Conservation (phyloP, 1,140 invertebrate species). For the Drosophila serrata region DNA sequence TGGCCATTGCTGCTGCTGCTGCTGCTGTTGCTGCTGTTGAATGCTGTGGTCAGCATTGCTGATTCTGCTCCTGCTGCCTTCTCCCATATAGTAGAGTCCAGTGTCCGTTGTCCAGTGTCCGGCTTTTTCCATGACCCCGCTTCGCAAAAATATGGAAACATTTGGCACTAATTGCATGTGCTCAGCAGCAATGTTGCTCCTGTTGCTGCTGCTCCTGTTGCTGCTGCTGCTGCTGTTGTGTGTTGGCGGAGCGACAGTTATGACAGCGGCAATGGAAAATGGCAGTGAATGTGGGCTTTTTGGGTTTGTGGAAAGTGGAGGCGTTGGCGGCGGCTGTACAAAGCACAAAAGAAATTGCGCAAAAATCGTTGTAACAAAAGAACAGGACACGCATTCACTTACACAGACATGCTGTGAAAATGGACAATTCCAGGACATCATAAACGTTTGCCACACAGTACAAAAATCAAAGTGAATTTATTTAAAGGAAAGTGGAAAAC, state of each 20-base stretch:
- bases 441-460: slow-evolving; percentile 61
- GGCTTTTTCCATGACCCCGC: slow-evolving; percentile 8
- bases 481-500: slow-evolving; percentile 5
- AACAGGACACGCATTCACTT: slow-evolving; percentile 57
- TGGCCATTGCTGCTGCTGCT: slow-evolving; percentile 24
- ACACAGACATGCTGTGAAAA: slow-evolving; percentile 51
- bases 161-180: slow-evolving; percentile 83
- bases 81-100: neutral
- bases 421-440: slow-evolving; percentile 79
- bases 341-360: slow-evolving; percentile 82
- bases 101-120: neutral
- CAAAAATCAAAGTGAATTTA: slow-evolving; percentile 17
- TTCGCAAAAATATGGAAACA: slow-evolving; percentile 80
- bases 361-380: slow-evolving; percentile 82
- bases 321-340: slow-evolving; percentile 51
- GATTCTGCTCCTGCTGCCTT: slow-evolving; percentile 13
- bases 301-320: slow-evolving; percentile 17
- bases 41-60: slow-evolving; percentile 60
- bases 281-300: slow-evolving; percentile 20
- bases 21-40: slow-evolving; percentile 43
- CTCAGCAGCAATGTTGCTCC: slow-evolving; percentile 66
- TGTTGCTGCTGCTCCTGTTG: slow-evolving; percentile 27
- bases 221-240: slow-evolving; percentile 18
- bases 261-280: slow-evolving; percentile 68
- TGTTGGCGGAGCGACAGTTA: slow-evolving; percentile 73